phyloP scores from a whole-genome alignment of 2,888 invertebrate species.

The Stramonita haemastoma region DNA sequence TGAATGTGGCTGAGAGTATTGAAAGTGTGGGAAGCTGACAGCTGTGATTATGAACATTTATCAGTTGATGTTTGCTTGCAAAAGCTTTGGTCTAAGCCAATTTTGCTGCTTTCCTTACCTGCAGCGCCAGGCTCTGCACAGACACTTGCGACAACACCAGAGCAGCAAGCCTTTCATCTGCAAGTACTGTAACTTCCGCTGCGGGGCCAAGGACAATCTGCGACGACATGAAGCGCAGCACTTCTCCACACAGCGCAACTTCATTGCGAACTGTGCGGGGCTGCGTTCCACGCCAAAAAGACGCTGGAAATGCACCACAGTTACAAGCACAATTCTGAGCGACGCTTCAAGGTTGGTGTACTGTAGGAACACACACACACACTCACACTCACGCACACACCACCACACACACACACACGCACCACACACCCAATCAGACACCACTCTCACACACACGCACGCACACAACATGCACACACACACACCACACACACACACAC shows the following conservation, averaged over 20 bases:
- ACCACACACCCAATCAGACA: background rate
- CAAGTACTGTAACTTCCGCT: constrained; percentile 74
- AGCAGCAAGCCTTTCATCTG: constrained; percentile 68
- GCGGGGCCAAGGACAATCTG: constrained; percentile 71
- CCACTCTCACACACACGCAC: background rate
- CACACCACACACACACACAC: no score
- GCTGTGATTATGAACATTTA: no score
- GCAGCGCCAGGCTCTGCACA: constrained; percentile 66
- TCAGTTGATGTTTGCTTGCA: background rate
- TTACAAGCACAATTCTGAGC: constrained; percentile 74
- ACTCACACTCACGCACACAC: background rate
- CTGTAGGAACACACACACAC: background rate
- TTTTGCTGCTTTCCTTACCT: constrained; percentile 43
- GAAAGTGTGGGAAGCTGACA: background rate
- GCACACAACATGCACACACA: background rate
- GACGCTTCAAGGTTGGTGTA: constrained; percentile 48
- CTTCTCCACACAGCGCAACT: constrained; percentile 66
- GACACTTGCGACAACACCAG: constrained; percentile 71
- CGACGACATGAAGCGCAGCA: constrained; percentile 75
- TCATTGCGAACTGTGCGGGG: constrained; percentile 77
- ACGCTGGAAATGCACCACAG: constrained; percentile 75
- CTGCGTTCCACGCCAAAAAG: constrained; percentile 75
- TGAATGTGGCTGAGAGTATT: background rate
- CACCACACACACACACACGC: background rate
- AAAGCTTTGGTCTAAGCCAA: background rate